Conservation (phyloP, 2,888 invertebrate genomes). For the Orthosia cruda region DNA sequence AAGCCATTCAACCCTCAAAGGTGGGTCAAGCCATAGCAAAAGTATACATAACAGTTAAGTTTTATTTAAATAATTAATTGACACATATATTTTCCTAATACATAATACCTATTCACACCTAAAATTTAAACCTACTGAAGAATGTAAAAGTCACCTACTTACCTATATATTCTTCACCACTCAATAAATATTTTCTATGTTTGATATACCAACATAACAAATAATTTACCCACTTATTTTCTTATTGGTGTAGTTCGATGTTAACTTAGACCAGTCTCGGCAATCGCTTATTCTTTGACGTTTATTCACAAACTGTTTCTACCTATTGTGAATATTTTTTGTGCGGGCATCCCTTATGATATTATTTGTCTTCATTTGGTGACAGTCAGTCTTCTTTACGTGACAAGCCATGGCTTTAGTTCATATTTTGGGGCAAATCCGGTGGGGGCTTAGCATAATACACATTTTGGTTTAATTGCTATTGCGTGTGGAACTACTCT, state of each 20-base stretch:
- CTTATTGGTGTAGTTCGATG: conserved; percentile 17
- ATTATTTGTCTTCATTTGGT: conserved; percentile 37
- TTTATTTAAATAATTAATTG: too few relatives aligned
- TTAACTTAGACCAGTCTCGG: not conserved
- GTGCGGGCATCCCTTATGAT: conserved; percentile 14
- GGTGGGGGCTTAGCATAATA: not conserved
- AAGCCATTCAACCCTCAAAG: too few relatives aligned
- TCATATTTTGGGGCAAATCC: conserved; percentile 8
- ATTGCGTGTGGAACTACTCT: not conserved
- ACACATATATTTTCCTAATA: too few relatives aligned
- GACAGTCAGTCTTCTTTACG: conserved; percentile 8
- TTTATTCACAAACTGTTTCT: conserved; percentile 40
- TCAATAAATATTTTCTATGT: not conserved
- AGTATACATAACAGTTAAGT: too few relatives aligned
- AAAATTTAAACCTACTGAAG: too few relatives aligned
- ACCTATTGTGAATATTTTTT: conserved; percentile 28
- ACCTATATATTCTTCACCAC: not conserved
- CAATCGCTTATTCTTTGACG: conserved; percentile 37
- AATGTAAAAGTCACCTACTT: too few relatives aligned
- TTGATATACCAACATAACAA: not conserved
- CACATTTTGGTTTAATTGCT: not conserved
- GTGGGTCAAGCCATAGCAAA: too few relatives aligned
- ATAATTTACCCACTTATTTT: conserved; percentile 11
- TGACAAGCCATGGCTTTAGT: not conserved
- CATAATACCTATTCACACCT: too few relatives aligned